These are phyloP conservation scores for Gymnorhina tibicen DNA, from an alignment of 2,113 vertebrate genomes.

Conservation along the genomic window DNA sequence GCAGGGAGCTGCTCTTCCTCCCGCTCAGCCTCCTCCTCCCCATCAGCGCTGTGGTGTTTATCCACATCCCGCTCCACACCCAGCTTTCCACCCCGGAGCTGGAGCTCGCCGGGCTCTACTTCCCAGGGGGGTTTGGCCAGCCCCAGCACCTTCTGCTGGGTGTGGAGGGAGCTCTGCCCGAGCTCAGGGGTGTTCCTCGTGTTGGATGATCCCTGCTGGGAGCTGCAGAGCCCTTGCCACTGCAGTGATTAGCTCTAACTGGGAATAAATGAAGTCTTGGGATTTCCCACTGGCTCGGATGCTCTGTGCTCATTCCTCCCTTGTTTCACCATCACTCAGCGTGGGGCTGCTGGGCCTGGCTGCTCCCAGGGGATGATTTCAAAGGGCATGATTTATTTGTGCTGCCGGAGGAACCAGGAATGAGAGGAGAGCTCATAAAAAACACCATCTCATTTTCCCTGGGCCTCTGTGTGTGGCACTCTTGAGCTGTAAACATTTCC, in stretches of 20 bases:
- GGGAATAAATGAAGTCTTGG: not conserved
- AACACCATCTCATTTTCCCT: not conserved
- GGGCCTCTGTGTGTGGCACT: constrained; percentile 37
- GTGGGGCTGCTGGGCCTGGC: not conserved
- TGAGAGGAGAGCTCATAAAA: not conserved
- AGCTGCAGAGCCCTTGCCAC: not conserved
- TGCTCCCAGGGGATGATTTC: not conserved
- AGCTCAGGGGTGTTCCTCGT: not conserved
- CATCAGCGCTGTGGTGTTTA: rapidly evolving
- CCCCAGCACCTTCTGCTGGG: not conserved
- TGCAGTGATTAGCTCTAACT: not conserved
- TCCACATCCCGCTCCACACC: not conserved
- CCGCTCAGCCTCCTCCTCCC: not conserved
- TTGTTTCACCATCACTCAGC: rapidly evolving
- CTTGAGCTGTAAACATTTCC: constrained; percentile 26
- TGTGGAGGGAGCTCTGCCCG: not conserved
- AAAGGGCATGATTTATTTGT: not conserved
- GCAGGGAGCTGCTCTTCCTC: not conserved
- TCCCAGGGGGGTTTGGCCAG: not conserved
- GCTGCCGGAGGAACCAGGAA: not conserved
- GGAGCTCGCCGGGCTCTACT: rapidly evolving
- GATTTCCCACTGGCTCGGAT: not conserved
- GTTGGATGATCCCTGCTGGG: not conserved
- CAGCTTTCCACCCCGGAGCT: rapidly evolving
- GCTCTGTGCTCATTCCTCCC: rapidly evolving